Conservation (phyloP, 1,140 invertebrate species). For the Penaeus vannamei region DNA sequence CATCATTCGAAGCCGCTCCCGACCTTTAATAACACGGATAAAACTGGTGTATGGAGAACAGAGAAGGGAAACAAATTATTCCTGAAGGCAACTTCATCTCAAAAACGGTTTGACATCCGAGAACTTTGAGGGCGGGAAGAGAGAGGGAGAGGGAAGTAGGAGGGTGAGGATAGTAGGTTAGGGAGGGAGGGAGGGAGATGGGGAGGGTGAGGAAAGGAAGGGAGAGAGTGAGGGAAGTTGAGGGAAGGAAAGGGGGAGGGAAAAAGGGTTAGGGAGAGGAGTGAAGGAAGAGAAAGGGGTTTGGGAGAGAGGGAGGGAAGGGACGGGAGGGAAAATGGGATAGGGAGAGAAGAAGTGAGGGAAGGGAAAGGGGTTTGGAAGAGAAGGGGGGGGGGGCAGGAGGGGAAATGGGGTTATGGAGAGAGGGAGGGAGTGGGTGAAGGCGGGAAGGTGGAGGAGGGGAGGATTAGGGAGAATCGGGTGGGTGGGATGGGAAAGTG, state of each 20-base stretch:
- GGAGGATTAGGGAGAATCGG: constrained; percentile 1
- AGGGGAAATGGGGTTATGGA: neutral
- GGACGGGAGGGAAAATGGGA: neutral
- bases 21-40: no score
- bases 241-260: constrained; percentile 9
- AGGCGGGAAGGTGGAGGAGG: neutral
- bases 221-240: neutral
- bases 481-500: neutral
- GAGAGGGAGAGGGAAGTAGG: no score
- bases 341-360: neutral
- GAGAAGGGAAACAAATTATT: no score
- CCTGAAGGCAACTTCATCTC: no score
- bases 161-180: no score
- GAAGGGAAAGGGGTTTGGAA: no score
- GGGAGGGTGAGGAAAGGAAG: neutral
- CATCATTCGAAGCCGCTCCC: no score
- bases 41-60: no score
- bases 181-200: neutral
- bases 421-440: neutral
- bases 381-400: neutral
- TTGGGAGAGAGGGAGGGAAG: neutral
- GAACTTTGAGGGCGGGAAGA: no score
- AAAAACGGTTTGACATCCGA: no score
- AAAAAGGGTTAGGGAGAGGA: constrained; percentile 20
- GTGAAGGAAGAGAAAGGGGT: neutral